Conservation (phyloP, 2,113 vertebrate genomes). For the Psephotus haematonotus region DNA sequence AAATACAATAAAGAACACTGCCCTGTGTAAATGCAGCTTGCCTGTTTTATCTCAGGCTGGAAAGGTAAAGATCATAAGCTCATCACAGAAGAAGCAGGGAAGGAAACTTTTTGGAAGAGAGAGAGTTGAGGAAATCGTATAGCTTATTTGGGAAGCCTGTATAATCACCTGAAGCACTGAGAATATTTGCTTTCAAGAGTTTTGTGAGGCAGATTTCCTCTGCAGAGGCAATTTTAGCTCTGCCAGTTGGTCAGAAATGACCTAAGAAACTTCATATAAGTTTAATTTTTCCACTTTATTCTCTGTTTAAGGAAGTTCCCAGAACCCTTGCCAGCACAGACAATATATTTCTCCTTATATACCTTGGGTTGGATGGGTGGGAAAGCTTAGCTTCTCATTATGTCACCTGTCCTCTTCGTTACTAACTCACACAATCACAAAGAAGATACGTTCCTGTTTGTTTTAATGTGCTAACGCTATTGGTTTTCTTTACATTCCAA, state of each 20-base stretch:
- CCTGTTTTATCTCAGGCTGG: not conserved
- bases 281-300: not conserved
- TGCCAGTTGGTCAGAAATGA: not conserved
- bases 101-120: not conserved
- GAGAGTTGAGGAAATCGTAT: not conserved
- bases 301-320: not conserved
- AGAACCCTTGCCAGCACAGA: not conserved
- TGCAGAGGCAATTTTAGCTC: not conserved
- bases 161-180: not conserved
- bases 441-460: not conserved
- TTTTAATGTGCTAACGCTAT: not conserved
- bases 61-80: not conserved
- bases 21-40: not conserved
- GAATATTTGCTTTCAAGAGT: not conserved
- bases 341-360: not conserved
- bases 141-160: not conserved
- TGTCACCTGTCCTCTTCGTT: not conserved
- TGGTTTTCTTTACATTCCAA: not conserved
- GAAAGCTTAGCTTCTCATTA: not conserved
- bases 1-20: not conserved
- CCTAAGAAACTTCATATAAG: not conserved
- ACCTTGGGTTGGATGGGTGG: rapidly evolving
- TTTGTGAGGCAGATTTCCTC: not conserved
- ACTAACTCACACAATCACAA: not conserved
- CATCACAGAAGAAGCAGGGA: not conserved